These are phyloP conservation scores for Centropristis striata DNA, from an alignment of 2,113 vertebrate species.

Conservation along the genomic window DNA sequence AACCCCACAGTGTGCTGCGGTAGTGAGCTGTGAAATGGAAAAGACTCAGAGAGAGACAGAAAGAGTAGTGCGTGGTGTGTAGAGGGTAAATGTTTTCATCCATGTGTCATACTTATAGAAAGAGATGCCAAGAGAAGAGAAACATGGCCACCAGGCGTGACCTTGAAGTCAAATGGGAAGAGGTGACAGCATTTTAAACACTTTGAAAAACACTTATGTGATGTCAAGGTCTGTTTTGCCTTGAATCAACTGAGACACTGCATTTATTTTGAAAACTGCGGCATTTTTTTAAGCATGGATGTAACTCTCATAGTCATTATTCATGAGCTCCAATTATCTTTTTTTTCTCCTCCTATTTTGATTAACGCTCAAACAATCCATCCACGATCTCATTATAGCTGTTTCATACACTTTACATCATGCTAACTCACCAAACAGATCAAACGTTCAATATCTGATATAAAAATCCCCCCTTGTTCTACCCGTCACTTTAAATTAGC, in stretches of 20 bases:
- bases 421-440: conserved; percentile 51
- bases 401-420: conserved; percentile 59
- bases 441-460: conserved; percentile 52
- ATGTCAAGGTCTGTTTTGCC: neutral
- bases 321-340: conserved; percentile 3
- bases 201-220: neutral
- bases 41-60: neutral
- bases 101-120: neutral
- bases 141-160: neutral
- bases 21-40: too few species aligned
- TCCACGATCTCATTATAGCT: conserved; percentile 22
- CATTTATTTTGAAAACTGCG: neutral
- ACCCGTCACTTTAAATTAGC: conserved; percentile 67
- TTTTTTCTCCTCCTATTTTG: neutral
- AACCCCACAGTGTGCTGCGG: too few species aligned
- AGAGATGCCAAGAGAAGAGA: conserved; percentile 14
- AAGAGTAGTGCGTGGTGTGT: neutral
- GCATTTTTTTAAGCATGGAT: conserved; percentile 7
- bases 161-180: conserved; percentile 6
- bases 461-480: conserved; percentile 32
- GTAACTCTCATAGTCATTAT: neutral
- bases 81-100: neutral
- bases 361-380: conserved; percentile 39
- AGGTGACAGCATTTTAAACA: neutral
- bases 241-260: neutral